phyloP scores from a whole-genome alignment of 2,888 invertebrate genomes.

The Torymus aiolomorphi region DNA sequence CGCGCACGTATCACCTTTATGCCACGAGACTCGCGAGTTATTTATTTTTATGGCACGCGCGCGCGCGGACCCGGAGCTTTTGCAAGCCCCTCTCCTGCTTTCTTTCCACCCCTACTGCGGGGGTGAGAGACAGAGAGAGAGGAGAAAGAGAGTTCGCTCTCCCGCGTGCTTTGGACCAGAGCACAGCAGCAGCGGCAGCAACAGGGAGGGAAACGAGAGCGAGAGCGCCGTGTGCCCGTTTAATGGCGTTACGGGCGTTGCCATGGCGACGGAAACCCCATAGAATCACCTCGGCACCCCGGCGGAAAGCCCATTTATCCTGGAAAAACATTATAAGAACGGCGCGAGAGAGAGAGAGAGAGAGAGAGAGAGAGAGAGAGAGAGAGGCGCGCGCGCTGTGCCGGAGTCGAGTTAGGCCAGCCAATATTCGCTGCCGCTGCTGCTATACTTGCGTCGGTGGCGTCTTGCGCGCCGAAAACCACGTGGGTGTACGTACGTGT shows the following conservation, averaged over 20 bases:
- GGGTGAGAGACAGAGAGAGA: slow-evolving; percentile 56
- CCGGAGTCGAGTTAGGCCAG: slow-evolving; percentile 38
- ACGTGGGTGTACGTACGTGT: background rate
- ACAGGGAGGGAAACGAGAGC: too few relatives aligned
- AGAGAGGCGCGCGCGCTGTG: slow-evolving; percentile 39
- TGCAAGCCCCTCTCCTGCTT: background rate
- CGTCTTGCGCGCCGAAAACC: background rate
- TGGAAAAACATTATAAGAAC: slow-evolving; percentile 75
- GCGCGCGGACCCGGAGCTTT: slow-evolving; percentile 46
- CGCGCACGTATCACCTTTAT: slow-evolving; percentile 66
- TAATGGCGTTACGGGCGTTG: slow-evolving; percentile 75
- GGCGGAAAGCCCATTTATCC: slow-evolving; percentile 75
- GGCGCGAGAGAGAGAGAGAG: slow-evolving; percentile 24
- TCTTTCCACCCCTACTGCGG: background rate
- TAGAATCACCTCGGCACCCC: slow-evolving; percentile 66
- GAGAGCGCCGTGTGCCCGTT: slow-evolving; percentile 66
- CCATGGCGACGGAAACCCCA: slow-evolving; percentile 73
- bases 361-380: too few relatives aligned
- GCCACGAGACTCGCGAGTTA: slow-evolving; percentile 67
- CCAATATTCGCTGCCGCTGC: slow-evolving; percentile 32
- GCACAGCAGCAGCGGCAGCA: too few relatives aligned
- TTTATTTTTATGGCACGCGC: slow-evolving; percentile 72
- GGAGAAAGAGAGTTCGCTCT: background rate
- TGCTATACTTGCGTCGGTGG: too few relatives aligned
- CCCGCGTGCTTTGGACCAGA: too few relatives aligned